phyloP scores from a whole-genome alignment of 2,797 vertebrate genomes.

The Cossypha niveicapilla region DNA sequence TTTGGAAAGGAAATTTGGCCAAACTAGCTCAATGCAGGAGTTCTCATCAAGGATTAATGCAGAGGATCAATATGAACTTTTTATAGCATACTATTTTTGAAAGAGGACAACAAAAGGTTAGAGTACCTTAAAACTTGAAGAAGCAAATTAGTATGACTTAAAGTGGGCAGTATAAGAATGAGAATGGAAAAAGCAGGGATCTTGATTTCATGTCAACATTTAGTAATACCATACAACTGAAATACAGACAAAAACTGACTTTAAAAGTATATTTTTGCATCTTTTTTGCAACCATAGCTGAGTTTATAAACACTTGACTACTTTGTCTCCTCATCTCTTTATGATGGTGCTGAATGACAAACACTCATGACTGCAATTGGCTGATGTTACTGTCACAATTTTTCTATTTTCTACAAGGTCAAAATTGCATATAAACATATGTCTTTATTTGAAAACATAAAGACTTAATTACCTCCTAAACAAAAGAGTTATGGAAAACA shows the following conservation, averaged over 20 bases:
- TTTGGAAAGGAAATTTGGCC: slow-evolving; percentile 51
- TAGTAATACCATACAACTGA: neutral
- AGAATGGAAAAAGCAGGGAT: neutral
- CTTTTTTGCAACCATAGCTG: neutral
- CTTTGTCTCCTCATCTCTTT: neutral
- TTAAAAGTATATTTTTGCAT: neutral
- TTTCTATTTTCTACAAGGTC: neutral
- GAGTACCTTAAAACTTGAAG: slow-evolving; percentile 12
- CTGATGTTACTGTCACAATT: neutral
- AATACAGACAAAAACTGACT: neutral
- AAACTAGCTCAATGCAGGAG: neutral
- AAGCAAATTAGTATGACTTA: slow-evolving; percentile 12
- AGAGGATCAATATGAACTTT: slow-evolving; percentile 44
- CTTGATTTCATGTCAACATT: neutral
- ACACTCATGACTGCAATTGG: neutral
- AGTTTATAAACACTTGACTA: neutral
- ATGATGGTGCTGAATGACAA: neutral
- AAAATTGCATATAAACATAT: neutral
- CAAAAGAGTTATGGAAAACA: neutral
- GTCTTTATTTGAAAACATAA: neutral
- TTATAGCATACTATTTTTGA: slow-evolving; percentile 35
- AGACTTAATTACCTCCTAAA: neutral
- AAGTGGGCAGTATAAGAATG: neutral
- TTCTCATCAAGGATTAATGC: slow-evolving; percentile 51
- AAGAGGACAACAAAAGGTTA: slow-evolving; percentile 52